Conservation (phyloP, 2,888 invertebrate species). For the Dolichomitus sp. region DNA sequence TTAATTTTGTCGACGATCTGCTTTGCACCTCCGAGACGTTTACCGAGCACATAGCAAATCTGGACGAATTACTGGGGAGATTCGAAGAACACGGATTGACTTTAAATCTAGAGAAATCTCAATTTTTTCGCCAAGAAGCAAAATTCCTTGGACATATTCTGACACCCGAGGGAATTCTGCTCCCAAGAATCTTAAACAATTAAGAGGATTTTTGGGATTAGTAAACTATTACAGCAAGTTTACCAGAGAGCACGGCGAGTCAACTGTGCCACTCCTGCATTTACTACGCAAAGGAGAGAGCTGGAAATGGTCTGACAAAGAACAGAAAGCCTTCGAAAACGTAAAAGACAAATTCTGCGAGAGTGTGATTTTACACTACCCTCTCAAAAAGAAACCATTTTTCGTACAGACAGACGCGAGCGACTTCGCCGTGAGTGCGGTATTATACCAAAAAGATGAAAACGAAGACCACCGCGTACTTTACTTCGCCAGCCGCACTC, state of each 20-base stretch:
- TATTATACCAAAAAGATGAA: constrained; percentile 59
- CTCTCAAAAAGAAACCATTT: not conserved
- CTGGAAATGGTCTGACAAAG: constrained; percentile 41
- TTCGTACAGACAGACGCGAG: constrained; percentile 56
- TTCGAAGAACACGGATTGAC: not conserved
- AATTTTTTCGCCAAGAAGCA: constrained; percentile 61
- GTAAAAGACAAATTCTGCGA: constrained; percentile 48
- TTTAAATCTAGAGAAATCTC: constrained; percentile 54
- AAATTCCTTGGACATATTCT: constrained; percentile 72
- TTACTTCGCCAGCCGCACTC: constrained; percentile 55
- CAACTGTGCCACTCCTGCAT: constrained; percentile 43
- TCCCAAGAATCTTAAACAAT: constrained; percentile 61
- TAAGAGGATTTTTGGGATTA: constrained; percentile 63
- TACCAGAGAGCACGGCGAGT: constrained; percentile 44
- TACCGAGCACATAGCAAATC: not conserved
- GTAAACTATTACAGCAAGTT: constrained; percentile 65
- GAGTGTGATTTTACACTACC: constrained; percentile 35
- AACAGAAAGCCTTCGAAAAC: constrained; percentile 37
- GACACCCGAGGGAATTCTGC: constrained; percentile 56
- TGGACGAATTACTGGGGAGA: not conserved
- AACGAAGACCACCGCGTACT: constrained; percentile 42
- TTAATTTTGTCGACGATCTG: not conserved
- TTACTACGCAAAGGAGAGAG: constrained; percentile 58
- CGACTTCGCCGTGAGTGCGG: constrained; percentile 61
- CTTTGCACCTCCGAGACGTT: not conserved